Percentiles rank a stretch among this genome's conserved stretches.
Evolutionary conservation across 1,140 invertebrate species (phyloP).

Genomic region (Bicyclus anynana): DNA sequence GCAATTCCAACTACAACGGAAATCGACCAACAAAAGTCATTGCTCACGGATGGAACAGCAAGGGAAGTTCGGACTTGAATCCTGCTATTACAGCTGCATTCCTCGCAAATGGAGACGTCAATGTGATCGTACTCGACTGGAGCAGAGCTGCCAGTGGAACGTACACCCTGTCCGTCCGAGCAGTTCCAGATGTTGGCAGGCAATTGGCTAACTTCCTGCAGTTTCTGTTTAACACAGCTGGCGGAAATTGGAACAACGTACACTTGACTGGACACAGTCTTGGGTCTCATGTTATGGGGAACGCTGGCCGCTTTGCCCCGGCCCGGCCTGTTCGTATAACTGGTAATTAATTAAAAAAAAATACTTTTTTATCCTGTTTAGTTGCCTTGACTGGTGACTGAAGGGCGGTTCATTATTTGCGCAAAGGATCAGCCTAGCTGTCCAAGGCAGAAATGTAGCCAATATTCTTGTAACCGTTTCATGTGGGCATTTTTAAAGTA

Average conservation of each 20-base stretch:
- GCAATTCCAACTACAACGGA: slow-evolving; percentile 38
- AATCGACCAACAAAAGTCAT: slow-evolving; percentile 37
- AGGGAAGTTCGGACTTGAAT: slow-evolving; percentile 34
- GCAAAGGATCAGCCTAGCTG: too few species aligned
- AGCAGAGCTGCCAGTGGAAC: slow-evolving; percentile 29
- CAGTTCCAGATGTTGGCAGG: slow-evolving; percentile 66
- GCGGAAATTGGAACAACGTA: slow-evolving; percentile 75
- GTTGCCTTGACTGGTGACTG: too few species aligned
- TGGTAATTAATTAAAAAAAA: slow-evolving; percentile 18
- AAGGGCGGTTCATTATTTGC: too few species aligned
- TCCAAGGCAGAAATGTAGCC: too few species aligned
- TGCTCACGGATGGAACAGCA: slow-evolving; percentile 47
- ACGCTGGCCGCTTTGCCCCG: slow-evolving; percentile 74
- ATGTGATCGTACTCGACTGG: slow-evolving; percentile 77
- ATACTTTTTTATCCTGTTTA: too few species aligned
- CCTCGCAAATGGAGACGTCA: slow-evolving; percentile 64
- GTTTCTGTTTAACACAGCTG: slow-evolving; percentile 35
- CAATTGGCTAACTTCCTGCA: slow-evolving; percentile 50
- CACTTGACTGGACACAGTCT: slow-evolving; percentile 91
- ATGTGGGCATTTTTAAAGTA: too few species aligned
- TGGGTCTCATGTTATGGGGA: slow-evolving; percentile 50
- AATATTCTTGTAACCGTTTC: too few species aligned
- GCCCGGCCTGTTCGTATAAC: slow-evolving; percentile 27
- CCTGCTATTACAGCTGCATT: slow-evolving; percentile 49
- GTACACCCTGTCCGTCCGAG: slow-evolving; percentile 67